Evolutionary conservation across 1,140 invertebrate species (phyloP).

Genomic region (Heliothis virescens): DNA sequence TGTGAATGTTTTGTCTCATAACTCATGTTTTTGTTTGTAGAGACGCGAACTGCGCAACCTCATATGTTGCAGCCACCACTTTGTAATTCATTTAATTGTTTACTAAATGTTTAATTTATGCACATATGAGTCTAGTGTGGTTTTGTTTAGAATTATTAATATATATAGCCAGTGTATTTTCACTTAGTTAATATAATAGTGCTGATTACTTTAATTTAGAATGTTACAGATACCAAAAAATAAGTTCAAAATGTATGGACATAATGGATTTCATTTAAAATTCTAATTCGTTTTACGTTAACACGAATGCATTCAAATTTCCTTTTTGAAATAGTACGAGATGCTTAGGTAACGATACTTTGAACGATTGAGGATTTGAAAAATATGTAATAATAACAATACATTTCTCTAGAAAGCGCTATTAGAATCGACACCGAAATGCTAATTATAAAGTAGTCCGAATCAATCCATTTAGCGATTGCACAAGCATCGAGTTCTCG

Average conservation of each 20-base stretch:
- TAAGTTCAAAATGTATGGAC: neutral
- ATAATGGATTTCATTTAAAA: neutral
- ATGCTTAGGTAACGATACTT: constrained; percentile 42
- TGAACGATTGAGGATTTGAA: constrained; percentile 48
- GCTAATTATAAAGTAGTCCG: constrained; percentile 70
- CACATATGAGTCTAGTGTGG: too few relatives aligned
- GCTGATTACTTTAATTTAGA: too few relatives aligned
- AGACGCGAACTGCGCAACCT: too few relatives aligned
- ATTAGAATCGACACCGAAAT: constrained; percentile 51
- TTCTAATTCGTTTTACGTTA: neutral
- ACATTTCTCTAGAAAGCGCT: constrained; percentile 61
- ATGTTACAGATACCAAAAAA: neutral
- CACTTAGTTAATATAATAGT: too few relatives aligned
- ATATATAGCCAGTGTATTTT: too few relatives aligned
- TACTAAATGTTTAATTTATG: too few relatives aligned
- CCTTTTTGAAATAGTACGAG: too few relatives aligned
- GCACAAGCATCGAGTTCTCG: constrained; percentile 62
- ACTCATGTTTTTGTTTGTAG: too few relatives aligned
- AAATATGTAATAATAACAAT: constrained; percentile 50
- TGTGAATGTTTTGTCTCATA: neutral
- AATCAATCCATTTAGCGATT: constrained; percentile 71
- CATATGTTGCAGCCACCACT: too few relatives aligned
- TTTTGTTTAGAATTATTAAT: too few relatives aligned
- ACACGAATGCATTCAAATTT: too few relatives aligned
- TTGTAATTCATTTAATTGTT: too few relatives aligned